phyloP scores from a whole-genome alignment of 2,888 invertebrate genomes.

The Platycnemis pennipes region DNA sequence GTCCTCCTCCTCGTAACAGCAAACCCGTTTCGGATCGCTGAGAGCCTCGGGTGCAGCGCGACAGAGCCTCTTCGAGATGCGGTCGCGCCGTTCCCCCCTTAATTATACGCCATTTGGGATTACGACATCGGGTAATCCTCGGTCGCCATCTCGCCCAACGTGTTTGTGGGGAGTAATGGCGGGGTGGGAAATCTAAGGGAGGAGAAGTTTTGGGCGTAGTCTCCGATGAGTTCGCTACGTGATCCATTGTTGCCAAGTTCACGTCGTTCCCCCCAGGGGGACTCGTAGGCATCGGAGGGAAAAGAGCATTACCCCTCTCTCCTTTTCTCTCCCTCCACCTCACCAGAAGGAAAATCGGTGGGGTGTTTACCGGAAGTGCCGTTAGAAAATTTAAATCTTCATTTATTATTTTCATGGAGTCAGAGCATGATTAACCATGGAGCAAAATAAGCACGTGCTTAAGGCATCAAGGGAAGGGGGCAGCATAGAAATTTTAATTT shows the following conservation, averaged over 20 bases:
- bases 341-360: background rate
- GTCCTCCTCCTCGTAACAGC: background rate
- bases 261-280: background rate
- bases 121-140: slow-evolving; percentile 20
- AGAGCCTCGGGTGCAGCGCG: background rate
- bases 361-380: too few species aligned
- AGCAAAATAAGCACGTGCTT: too few species aligned
- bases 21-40: slow-evolving; percentile 16
- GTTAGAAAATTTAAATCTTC: too few species aligned
- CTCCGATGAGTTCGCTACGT: background rate
- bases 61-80: background rate
- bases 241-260: background rate
- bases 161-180: background rate
- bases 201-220: background rate
- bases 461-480: too few species aligned
- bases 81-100: background rate
- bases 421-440: too few species aligned
- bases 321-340: background rate
- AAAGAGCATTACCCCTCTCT: background rate
- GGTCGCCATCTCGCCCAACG: slow-evolving; percentile 2
- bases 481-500: too few species aligned
- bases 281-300: too few species aligned
- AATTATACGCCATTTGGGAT: slow-evolving; percentile 13
- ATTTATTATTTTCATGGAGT: too few species aligned
- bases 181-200: background rate